Evolutionary conservation across 2,888 invertebrate genomes (phyloP).

Genomic region (Schizotus pectinicornis): DNA sequence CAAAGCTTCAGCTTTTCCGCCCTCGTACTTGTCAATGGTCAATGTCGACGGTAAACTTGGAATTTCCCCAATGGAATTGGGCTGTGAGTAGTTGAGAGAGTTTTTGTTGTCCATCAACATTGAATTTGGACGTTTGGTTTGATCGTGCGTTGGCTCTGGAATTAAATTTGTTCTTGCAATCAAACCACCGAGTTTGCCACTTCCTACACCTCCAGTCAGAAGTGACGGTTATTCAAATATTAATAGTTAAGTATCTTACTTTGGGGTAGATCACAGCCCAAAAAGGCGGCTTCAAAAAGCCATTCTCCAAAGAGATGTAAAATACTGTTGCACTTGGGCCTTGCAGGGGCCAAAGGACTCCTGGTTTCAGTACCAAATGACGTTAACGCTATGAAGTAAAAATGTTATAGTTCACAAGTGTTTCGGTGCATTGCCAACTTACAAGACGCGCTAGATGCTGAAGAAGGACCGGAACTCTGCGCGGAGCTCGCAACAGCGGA

Average conservation of each 20-base stretch:
- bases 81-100: conserved; percentile 65
- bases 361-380: conserved; percentile 59
- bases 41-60: conserved; percentile 72
- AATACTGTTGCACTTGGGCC: conserved; percentile 94
- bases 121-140: conserved; percentile 69
- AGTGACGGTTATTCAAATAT: too few relatives aligned
- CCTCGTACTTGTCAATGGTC: conserved; percentile 79
- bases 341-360: conserved; percentile 70
- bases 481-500: conserved; percentile 70
- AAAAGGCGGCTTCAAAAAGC: conserved; percentile 94
- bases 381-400: conserved; percentile 63
- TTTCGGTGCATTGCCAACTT: conserved; percentile 47
- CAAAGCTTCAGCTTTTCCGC: conserved; percentile 92
- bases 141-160: conserved; percentile 59
- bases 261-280: conserved; percentile 72
- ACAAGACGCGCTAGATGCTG: conserved; percentile 72
- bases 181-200: too few relatives aligned
- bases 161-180: too few relatives aligned
- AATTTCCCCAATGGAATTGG: conserved; percentile 70
- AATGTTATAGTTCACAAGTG: neutral
- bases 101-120: conserved; percentile 68
- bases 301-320: conserved; percentile 95
- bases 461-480: conserved; percentile 74
- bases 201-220: too few relatives aligned
- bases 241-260: too few relatives aligned